Evolutionary conservation across 2,113 vertebrate species (phyloP), one percentile per base, ranked within the genome.

Genomic region (Smithornis capensis): DNA sequence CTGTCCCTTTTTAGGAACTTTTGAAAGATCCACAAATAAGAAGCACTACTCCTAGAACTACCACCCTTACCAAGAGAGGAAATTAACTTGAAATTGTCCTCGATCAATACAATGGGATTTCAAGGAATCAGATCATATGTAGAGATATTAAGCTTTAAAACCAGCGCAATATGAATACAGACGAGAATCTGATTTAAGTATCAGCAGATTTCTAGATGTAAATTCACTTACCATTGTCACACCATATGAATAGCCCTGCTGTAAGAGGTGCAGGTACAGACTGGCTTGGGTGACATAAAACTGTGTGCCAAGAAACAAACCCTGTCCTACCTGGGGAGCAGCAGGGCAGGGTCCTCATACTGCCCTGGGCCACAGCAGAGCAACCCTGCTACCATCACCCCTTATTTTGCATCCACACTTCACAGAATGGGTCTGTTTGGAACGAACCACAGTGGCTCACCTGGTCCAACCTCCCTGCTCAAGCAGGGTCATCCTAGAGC

Each of bases 281-380:
- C 15, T 18, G 24, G 12, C 57, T 79, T 18, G 28, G 17, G 31
- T 8, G 6, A 38, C 57, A n/a, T 3, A 16, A 57, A 80, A 37
- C 13, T 5, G 19, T 1, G 1, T 3, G 6, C 16, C 24, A 27
- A 25, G 37, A 80, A 80, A 52, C 3, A 4, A 63, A 59, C 0
- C 2, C 24, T 44, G 40, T 12, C 7, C 19, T 59, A 6, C 19
- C 4, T 1, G 13, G 14, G 37, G 15, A 70, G 45, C 35, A 11
- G 55, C 27, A 40, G 17, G n/a, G 10, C 3, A 29, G 25, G 15
- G 19, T 71, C 37, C 21, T 75, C 60, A 24, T 8, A 16, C 18
- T 3, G 0, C 31, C 0, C 0, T 2, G 16, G 16, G n/a, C 5
- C 35, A 59, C 12, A 5, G 25, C 17, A 33, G 24, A 35, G 29